Conservation (phyloP, 2,888 invertebrate genomes). For the Pardosa pseudoannulata region DNA sequence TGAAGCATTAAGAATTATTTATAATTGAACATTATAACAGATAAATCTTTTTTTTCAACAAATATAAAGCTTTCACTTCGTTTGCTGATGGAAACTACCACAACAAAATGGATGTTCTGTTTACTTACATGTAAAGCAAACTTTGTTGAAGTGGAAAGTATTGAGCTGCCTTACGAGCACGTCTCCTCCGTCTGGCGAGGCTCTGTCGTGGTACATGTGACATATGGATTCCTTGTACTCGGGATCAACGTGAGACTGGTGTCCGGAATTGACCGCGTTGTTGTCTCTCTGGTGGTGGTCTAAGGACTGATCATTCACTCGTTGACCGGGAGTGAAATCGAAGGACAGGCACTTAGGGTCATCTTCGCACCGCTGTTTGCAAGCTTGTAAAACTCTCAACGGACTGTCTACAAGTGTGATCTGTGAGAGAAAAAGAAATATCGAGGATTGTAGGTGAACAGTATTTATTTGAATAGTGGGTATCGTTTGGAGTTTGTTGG, state of each 20-base stretch:
- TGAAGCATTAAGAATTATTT: no score
- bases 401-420: constrained; percentile 89
- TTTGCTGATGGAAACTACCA: no score
- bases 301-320: constrained; percentile 30
- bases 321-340: constrained; percentile 86
- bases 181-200: constrained; percentile 91
- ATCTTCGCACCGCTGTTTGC: constrained; percentile 89
- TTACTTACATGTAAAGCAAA: constrained; percentile 90
- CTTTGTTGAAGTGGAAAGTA: constrained; percentile 92
- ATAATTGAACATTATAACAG: no score
- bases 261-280: constrained; percentile 2
- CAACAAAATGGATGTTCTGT: no score
- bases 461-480: no score
- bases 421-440: constrained; percentile 78
- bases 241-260: constrained; percentile 51
- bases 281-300: not conserved
- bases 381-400: constrained; percentile 91
- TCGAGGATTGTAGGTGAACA: no score
- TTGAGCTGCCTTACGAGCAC: constrained; percentile 91
- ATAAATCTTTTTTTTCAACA: no score
- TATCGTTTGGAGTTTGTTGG: no score
- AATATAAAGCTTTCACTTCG: no score
- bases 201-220: constrained; percentile 82
- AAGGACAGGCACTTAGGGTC: constrained; percentile 88
- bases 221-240: constrained; percentile 66